Base-by-base conservation (phyloP, 2,797 vertebrate species). In the Cossypha caffra region DNA sequence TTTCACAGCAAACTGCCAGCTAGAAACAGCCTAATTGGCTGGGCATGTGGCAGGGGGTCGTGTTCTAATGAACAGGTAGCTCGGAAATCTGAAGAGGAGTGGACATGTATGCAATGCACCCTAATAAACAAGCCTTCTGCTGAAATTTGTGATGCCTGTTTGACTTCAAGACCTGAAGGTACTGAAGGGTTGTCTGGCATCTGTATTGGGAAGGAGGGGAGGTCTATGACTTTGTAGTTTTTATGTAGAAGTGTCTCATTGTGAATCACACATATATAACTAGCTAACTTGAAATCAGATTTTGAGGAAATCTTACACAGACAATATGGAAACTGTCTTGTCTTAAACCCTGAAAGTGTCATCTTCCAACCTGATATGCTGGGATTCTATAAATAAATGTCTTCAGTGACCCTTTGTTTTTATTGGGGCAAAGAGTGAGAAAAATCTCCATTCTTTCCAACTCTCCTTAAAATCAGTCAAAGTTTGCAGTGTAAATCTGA, bases 81-180 rank as follows among this genome's bases (percentile, higher is more conserved):
- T 42, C 97, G 38, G 92, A 98, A 97, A 86, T 98, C 98, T 78
- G 99, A 99, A 96, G 99, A 99, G 88, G 98, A 99, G 69, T 99
- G 99, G 99, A 95, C 98, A 0, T 99, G 99, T 97, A 82, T 67
- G 33, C 85, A 98, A 62, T 99, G 99, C 87, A 99, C 99, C 28
- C 98, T 99, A 78, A 97, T 99, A 96, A 99, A 99, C 97, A 98
- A 90, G 85, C 98, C 99, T 13, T 93, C 98, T 86, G 97, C 97
- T 52, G 96, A 96, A 88, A 94, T 97, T 35, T 99, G 99, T 84
- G 99, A 99, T 57, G 99, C 98, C 79, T 99, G 99, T 95, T 98
- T 99, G 96, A 98, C 98, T 62, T 97, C 98, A 23, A 98, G 98
- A 96, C 98, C 98, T 43, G 79, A 96, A 92, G 98, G 99, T 99